Evolutionary conservation across 2,113 vertebrate species (phyloP), one percentile per base, ranked within the genome.

Genomic region (Entosphenus tridentatus): DNA sequence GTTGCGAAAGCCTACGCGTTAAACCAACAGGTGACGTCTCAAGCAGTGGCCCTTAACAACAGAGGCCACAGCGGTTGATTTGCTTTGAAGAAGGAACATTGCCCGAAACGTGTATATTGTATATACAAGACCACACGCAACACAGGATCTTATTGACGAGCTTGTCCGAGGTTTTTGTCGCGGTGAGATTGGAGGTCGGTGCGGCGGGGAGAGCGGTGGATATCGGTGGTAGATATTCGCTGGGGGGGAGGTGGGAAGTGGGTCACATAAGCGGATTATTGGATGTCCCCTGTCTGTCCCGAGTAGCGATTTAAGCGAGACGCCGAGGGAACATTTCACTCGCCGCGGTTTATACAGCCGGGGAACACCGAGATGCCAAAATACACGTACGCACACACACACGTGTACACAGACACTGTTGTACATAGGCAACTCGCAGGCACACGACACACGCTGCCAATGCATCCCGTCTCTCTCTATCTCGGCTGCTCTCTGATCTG

Each of bases 401-500:
- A 62, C 58, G 16, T 16, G 16, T 16, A 62, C 58, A 62, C 58
- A 62, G 13, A 62, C 58, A 62, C 3, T 14, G 13, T 14, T 16
- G 16, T 16, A 62, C 58, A 62, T 16, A 62, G 3, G 16, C 58
- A 62, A 72, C 68, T 72, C 72, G 95, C 96, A 90, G 92, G 92
- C 69, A 89, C 90, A 72, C n/a, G n/a, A n/a, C 82, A 95, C 70
- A 95, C 90, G 4, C 81, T 96, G 70, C 87, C 86, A 5, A 5
- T 39, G 21, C 21, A 39, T 39, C 5, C 21, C 21, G 21, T 39
- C 21, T 39, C 21, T n/a, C n/a, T 21, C 18, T 21, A 21, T 21
- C 18, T 21, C 18, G 5, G 21, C 21, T 39, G 21, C 21, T 39
- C 21, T 39, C 21, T 39, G 21, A 39, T 39, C 21, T 39, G 21